Evolutionary conservation across 2,888 invertebrate species (phyloP).

Genomic region (Proisotoma minuta): DNA sequence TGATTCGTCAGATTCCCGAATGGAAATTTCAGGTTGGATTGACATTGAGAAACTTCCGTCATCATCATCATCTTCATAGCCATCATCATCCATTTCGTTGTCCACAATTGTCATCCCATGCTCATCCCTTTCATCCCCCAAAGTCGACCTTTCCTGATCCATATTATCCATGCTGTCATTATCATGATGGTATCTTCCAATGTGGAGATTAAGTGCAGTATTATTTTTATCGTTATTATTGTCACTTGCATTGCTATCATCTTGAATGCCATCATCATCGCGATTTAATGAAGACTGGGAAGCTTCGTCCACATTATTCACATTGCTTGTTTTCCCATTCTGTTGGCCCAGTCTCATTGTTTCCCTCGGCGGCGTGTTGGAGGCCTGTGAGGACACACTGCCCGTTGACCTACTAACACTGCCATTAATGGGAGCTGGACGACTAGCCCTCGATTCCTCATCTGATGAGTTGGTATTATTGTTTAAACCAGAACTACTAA

Average conservation of each 20-base stretch:
- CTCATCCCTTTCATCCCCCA: slow-evolving; percentile 27
- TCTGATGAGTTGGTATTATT: background rate
- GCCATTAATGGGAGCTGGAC: slow-evolving; percentile 5
- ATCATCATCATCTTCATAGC: slow-evolving; percentile 45
- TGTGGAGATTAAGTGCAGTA: slow-evolving; percentile 14
- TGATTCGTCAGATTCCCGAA: slow-evolving; percentile 44
- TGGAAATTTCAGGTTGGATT: slow-evolving; percentile 45
- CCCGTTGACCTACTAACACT: slow-evolving; percentile 3
- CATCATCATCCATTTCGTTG: slow-evolving; percentile 31
- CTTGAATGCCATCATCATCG: slow-evolving; percentile 14
- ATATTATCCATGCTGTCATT: slow-evolving; percentile 9
- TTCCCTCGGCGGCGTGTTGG: background rate
- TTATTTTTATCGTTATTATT: slow-evolving; percentile 24
- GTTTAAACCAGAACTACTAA: background rate
- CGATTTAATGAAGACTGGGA: background rate
- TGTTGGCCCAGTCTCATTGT: background rate
- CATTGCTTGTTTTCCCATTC: background rate
- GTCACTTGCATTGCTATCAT: slow-evolving; percentile 26
- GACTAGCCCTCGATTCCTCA: slow-evolving; percentile 1
- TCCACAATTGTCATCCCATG: background rate
- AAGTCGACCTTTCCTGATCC: slow-evolving; percentile 19
- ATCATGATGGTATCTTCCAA: slow-evolving; percentile 7
- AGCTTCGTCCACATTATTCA: background rate
- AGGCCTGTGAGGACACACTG: slow-evolving; percentile 5
- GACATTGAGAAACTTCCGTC: slow-evolving; percentile 35